phyloP scores from a whole-genome alignment of 2,888 invertebrate species.

The Perithous albicinctus region DNA sequence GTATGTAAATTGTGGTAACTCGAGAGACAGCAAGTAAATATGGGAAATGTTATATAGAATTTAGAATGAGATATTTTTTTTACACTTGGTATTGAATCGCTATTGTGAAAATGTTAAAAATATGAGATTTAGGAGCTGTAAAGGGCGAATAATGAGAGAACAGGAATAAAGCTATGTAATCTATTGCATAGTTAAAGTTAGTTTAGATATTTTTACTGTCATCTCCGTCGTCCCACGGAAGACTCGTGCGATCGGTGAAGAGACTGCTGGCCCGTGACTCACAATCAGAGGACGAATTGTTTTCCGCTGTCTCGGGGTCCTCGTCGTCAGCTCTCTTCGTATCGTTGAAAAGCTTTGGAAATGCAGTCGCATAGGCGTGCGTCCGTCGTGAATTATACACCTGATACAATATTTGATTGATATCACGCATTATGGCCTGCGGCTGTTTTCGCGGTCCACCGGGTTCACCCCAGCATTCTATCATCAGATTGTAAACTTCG shows the following conservation, averaged over 20 bases:
- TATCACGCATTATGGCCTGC: conserved; percentile 94
- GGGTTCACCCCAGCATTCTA: conserved; percentile 92
- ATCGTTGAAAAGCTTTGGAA: conserved; percentile 81
- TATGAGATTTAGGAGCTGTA: no score
- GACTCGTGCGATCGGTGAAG: conserved; percentile 79
- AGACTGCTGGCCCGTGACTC: conserved; percentile 79
- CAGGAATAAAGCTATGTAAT: no score
- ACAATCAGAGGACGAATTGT: conserved; percentile 80
- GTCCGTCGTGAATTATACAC: conserved; percentile 88
- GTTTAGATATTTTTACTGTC: conserved; percentile 72
- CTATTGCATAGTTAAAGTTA: not conserved
- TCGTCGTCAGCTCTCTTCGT: conserved; percentile 72
- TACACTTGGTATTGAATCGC: no score
- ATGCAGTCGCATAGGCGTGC: conserved; percentile 87
- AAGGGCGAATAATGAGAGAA: no score
- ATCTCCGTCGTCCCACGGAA: conserved; percentile 80
- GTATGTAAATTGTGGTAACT: no score
- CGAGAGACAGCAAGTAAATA: no score
- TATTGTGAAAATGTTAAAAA: no score
- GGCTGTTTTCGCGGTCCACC: conserved; percentile 91
- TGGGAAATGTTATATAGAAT: no score
- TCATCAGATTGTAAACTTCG: conserved; percentile 91
- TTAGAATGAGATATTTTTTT: no score
- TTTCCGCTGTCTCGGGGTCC: conserved; percentile 72
- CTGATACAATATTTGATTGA: conserved; percentile 92